Evolutionary conservation across 2,113 vertebrate genomes (phyloP).

Genomic region (Pseudonaja textilis): DNA sequence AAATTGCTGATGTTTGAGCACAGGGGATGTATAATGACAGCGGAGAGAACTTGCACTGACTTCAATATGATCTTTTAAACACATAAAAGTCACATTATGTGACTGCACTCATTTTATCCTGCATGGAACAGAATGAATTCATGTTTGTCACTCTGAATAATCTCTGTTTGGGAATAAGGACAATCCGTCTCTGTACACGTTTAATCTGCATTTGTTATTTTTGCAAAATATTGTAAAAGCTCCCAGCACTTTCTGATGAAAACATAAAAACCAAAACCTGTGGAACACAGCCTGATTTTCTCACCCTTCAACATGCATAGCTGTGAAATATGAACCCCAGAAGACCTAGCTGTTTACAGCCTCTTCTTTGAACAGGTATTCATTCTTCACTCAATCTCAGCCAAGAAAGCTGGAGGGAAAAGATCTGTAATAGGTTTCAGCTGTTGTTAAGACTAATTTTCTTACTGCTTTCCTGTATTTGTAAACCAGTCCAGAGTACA

Average conservation of each 20-base stretch:
- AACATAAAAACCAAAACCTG: conserved; percentile 40
- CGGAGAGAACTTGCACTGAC: not conserved
- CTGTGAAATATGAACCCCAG: conserved; percentile 56
- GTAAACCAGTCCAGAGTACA: not conserved
- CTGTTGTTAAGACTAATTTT: not conserved
- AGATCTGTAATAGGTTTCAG: conserved; percentile 22
- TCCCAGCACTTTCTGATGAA: conserved; percentile 14
- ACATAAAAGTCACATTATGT: not conserved
- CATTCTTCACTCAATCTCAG: conserved; percentile 11
- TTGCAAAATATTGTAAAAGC: conserved; percentile 23
- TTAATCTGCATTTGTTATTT: conserved; percentile 22
- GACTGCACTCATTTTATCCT: not conserved
- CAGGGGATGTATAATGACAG: not conserved
- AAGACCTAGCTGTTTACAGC: conserved; percentile 26
- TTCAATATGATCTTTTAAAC: not conserved
- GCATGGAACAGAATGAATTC: accelerated
- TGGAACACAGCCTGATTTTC: conserved; percentile 45
- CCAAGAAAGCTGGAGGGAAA: conserved; percentile 40
- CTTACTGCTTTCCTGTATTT: not conserved
- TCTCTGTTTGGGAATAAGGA: conserved; percentile 10
- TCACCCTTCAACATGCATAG: conserved; percentile 42
- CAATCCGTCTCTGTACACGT: not conserved
- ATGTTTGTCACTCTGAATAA: not conserved
- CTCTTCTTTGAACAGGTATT: conserved; percentile 23
- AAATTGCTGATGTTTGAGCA: not conserved